Base-by-base conservation (phyloP, 2,113 vertebrate genomes). In the Heliornis fulica region DNA sequence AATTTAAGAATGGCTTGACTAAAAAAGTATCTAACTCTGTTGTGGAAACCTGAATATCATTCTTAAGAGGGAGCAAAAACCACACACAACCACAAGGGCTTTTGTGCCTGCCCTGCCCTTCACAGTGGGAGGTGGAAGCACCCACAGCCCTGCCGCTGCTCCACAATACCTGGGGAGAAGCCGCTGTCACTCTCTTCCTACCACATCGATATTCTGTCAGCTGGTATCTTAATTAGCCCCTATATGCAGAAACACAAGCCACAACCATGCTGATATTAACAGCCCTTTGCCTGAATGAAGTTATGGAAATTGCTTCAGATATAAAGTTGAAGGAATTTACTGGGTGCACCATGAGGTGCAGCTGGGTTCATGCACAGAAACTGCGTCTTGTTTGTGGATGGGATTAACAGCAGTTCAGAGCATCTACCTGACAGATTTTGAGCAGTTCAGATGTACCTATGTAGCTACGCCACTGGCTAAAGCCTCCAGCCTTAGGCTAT, bases 401-500 rank as follows among this genome's bases (percentile, higher is more conserved):
- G 75, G 68, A 77, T 90, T 83, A 86, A n/a, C 66, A 46, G 10
- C 50, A 65, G 28, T 60, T 91, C 75, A 85, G 66, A 94, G 59
- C 57, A 76, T 32, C 45, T 20, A 48, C 79, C 63, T 83, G 79
- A 77, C 83, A 86, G 59, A 40, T 82, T 90, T 57, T 88, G 66
- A 93, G 77, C 82, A 34, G 17, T 53, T 77, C 59, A 54, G 45
- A 41, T 45, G 59, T 38, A 83, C 13, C 36, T 5, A 2, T 38
- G 63, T 9, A 88, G 41, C 63, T 88, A 14, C 0, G 5, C 81
- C 72, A 91, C 32, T 3, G 1, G 74, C 77, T 93, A 85, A 79
- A 93, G 48, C 85, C 63, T 90, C 59, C 59, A 83, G 88, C 88
- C 88, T 88, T 26, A 83, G 92, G 82, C 83, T 94, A 77, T 93